Conservation (phyloP, 1,140 invertebrate species). For the Geopemphigus sp. region DNA sequence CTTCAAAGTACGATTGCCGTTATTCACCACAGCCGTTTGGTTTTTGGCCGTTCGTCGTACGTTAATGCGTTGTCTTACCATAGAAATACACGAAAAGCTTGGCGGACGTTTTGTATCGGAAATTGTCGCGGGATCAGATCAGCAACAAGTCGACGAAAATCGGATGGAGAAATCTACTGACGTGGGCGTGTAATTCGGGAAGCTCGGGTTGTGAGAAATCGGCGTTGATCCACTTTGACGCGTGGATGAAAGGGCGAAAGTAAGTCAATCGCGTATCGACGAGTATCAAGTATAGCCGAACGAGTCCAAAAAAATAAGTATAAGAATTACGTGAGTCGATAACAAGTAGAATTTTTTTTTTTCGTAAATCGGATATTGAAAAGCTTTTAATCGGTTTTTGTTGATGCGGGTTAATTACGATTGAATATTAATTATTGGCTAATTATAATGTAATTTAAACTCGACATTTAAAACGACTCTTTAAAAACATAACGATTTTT, state of each 20-base stretch:
- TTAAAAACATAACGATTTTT: too few relatives aligned
- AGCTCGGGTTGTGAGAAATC: background rate
- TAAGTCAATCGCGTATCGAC: background rate
- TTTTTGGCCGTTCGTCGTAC: background rate
- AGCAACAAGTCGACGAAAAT: background rate
- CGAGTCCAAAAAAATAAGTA: too few relatives aligned
- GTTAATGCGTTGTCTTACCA: background rate
- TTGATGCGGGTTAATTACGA: too few relatives aligned
- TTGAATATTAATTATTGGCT: too few relatives aligned
- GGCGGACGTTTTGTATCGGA: background rate
- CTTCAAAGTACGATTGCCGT: background rate
- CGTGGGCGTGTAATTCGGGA: conserved; percentile 2
- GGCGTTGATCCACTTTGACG: background rate
- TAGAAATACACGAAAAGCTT: background rate
- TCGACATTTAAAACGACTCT: too few relatives aligned
- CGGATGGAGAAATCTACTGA: conserved; percentile 1
- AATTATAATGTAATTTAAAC: too few relatives aligned
- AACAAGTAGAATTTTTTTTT: too few relatives aligned
- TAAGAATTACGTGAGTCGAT: too few relatives aligned
- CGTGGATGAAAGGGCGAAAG: background rate
- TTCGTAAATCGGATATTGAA: too few relatives aligned
- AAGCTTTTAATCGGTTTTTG: too few relatives aligned
- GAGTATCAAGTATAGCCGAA: too few relatives aligned
- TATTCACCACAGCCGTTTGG: too few relatives aligned
- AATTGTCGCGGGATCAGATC: background rate